Percentiles rank a stretch among this genome's conserved stretches.
Conservation (phyloP, 2,797 vertebrate species). For the Lepilemur ruficaudatus region DNA sequence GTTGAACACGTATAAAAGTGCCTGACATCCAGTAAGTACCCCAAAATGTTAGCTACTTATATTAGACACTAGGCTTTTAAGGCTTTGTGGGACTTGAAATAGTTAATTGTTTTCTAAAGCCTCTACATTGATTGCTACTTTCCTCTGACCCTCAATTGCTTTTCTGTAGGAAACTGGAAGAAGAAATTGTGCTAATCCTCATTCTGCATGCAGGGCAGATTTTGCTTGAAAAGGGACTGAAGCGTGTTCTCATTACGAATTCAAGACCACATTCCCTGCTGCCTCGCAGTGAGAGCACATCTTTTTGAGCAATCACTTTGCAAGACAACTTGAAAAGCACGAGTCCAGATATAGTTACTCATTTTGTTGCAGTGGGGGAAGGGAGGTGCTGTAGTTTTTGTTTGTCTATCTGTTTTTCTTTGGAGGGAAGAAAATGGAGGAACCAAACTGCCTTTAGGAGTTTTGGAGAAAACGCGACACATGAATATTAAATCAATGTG, state of each 20-base stretch:
- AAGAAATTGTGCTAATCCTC: constrained; percentile 10
- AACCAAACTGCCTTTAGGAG: constrained; percentile 22
- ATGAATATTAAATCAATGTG: constrained; percentile 30
- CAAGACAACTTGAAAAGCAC: constrained; percentile 45
- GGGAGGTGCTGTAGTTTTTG: not conserved
- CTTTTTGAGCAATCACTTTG: constrained; percentile 54
- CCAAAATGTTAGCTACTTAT: not conserved
- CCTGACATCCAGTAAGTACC: not conserved
- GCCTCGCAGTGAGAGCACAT: constrained; percentile 43
- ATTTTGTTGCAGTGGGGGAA: not conserved
- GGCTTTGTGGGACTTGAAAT: not conserved
- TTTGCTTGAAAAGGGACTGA: constrained; percentile 53
- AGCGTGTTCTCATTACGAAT: constrained; percentile 56
- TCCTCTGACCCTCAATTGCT: constrained; percentile 5
- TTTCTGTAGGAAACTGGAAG: constrained; percentile 39
- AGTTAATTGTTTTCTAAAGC: constrained; percentile 53
- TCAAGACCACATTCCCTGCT: constrained; percentile 52
- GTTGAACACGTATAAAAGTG: not conserved
- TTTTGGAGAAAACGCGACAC: not conserved
- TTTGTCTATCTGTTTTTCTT: constrained; percentile 17
- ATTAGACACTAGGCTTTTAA: not conserved
- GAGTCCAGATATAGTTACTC: constrained; percentile 36
- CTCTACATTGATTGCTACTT: not conserved
- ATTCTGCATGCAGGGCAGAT: constrained; percentile 46
- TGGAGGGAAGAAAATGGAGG: not conserved